Evolutionary conservation across 2,888 invertebrate species (phyloP).

Genomic region (Sinopyrophorus schimmeli): DNA sequence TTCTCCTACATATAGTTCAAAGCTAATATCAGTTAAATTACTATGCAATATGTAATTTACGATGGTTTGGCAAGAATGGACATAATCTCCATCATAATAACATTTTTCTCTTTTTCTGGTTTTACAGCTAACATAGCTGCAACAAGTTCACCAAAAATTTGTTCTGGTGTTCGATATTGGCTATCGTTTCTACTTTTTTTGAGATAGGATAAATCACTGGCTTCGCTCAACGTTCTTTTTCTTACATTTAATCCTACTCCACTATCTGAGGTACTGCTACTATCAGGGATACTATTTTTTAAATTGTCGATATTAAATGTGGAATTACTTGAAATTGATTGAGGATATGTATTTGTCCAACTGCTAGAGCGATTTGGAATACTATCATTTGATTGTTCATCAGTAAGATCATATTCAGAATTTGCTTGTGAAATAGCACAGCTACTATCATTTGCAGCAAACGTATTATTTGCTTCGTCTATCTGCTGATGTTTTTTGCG

Average conservation of each 20-base stretch:
- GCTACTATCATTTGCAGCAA: slow-evolving; percentile 21
- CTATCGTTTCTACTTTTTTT: slow-evolving; percentile 17
- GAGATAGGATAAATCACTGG: slow-evolving; percentile 16
- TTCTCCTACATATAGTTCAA: too few relatives aligned
- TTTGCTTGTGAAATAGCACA: slow-evolving; percentile 19
- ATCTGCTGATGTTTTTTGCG: slow-evolving; percentile 36
- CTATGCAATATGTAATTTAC: slow-evolving; percentile 3
- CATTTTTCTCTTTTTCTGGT: slow-evolving; percentile 42
- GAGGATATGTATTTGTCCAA: slow-evolving; percentile 18
- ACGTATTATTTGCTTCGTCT: slow-evolving; percentile 29
- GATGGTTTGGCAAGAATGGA: slow-evolving; percentile 42
- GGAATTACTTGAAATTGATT: slow-evolving; percentile 4
- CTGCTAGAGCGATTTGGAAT: slow-evolving; percentile 23
- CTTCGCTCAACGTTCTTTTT: slow-evolving; percentile 21
- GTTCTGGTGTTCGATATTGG: slow-evolving; percentile 40
- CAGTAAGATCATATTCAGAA: slow-evolving; percentile 26
- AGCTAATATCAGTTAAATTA: not conserved
- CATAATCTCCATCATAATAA: slow-evolving; percentile 48
- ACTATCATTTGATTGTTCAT: slow-evolving; percentile 22
- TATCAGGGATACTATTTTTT: slow-evolving; percentile 22
- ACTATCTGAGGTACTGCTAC: slow-evolving; percentile 26
- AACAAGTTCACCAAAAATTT: slow-evolving; percentile 46
- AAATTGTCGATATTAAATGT: slow-evolving; percentile 5
- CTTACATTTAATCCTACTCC: slow-evolving; percentile 1
- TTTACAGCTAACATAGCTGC: slow-evolving; percentile 43